Percentiles rank a stretch among this genome's conserved stretches.
Conservation (phyloP, 1,140 invertebrate genomes). For the Lucilia sericata region DNA sequence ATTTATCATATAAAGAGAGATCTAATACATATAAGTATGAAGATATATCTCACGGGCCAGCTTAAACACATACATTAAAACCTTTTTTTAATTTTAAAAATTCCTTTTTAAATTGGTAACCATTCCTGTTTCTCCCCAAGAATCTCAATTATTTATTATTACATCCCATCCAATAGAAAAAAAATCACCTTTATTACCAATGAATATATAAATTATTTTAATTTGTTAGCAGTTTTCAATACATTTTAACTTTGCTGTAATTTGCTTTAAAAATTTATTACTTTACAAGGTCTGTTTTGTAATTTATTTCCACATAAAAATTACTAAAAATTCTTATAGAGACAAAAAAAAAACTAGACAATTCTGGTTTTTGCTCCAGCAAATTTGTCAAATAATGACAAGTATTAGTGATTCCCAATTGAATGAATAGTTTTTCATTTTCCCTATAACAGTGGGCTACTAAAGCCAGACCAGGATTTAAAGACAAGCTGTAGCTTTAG, state of each 20-base stretch:
- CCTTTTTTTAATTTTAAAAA: background rate
- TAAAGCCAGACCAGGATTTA: background rate
- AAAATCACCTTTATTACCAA: background rate
- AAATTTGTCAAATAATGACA: conserved; percentile 47
- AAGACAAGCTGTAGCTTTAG: background rate
- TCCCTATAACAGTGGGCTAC: background rate
- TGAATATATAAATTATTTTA: conserved; percentile 13
- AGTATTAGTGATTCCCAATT: conserved; percentile 37
- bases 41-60: too few relatives aligned
- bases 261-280: conserved; percentile 1
- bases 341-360: background rate
- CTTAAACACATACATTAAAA: too few relatives aligned
- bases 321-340: background rate
- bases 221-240: background rate
- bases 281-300: conserved; percentile 6
- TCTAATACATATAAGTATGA: too few relatives aligned
- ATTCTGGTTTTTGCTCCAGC: conserved; percentile 13
- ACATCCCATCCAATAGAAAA: too few relatives aligned
- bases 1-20: too few relatives aligned
- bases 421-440: conserved; percentile 2
- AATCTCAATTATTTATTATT: too few relatives aligned
- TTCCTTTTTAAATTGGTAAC: background rate
- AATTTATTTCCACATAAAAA: conserved; percentile 25
- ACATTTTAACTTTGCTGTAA: background rate
- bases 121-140: too few relatives aligned